phyloP scores from a whole-genome alignment of 2,888 invertebrate species.

The Acrobasis repandana region DNA sequence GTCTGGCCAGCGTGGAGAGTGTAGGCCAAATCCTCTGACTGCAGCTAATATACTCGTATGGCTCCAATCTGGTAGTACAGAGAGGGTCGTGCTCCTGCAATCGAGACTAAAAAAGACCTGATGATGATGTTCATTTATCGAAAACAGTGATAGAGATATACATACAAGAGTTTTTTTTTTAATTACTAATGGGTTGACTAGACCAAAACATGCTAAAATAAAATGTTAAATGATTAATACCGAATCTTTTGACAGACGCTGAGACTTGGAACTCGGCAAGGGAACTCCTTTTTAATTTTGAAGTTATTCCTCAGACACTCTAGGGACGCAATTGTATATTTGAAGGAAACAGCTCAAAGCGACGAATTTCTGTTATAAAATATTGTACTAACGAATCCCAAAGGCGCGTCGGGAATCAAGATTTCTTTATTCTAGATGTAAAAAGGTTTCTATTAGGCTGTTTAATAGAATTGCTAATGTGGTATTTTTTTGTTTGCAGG shows the following conservation, averaged over 20 bases:
- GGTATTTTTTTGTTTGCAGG: constrained; percentile 18
- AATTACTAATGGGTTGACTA: too few relatives aligned
- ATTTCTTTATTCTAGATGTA: neutral
- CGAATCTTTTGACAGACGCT: neutral
- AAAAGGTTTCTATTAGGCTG: neutral
- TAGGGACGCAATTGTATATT: constrained; percentile 13
- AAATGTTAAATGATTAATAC: neutral
- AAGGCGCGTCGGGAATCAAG: neutral
- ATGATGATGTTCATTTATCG: too few relatives aligned
- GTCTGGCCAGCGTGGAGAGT: too few relatives aligned
- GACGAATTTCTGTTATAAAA: constrained; percentile 6
- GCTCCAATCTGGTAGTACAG: too few relatives aligned
- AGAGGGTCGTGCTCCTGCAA: too few relatives aligned
- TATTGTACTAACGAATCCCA: neutral
- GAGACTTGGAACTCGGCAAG: neutral
- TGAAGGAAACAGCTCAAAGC: neutral
- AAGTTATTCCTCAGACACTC: neutral
- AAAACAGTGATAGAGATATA: too few relatives aligned
- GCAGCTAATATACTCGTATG: too few relatives aligned
- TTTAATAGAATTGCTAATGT: neutral
- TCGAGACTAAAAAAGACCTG: too few relatives aligned
- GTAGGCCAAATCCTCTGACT: too few relatives aligned
- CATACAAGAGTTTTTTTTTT: too few relatives aligned
- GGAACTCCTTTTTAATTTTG: constrained; percentile 5
- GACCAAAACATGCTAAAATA: neutral